These are phyloP conservation scores for Esox niger DNA, from an alignment of 2,113 vertebrate species.

Conservation along the genomic window DNA sequence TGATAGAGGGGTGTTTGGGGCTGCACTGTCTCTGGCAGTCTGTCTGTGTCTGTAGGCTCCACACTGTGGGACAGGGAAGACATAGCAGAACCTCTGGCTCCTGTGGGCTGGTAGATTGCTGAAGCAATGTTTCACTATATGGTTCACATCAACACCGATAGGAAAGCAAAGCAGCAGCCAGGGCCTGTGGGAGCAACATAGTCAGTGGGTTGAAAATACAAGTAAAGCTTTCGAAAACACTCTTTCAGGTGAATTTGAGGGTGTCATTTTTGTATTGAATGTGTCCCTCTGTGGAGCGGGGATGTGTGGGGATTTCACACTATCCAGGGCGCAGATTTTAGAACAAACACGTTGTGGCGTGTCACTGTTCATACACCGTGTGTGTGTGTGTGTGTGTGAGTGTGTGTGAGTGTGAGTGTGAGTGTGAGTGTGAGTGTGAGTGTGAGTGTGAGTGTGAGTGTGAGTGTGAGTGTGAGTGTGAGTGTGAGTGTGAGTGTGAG, in stretches of 20 bases:
- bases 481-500: constrained; percentile 52
- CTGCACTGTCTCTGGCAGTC: not conserved
- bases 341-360: constrained; percentile 43
- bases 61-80: no score
- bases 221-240: no score
- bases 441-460: constrained; percentile 52
- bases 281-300: not conserved
- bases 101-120: no score
- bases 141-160: no score
- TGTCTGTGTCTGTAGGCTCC: no score
- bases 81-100: no score
- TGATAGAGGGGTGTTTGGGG: not conserved
- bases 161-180: no score
- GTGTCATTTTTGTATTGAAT: not conserved
- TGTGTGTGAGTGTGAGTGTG: no score
- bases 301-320: not conserved
- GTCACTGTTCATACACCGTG: constrained; percentile 28
- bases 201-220: no score
- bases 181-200: no score
- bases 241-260: not conserved
- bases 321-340: constrained; percentile 17
- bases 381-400: constrained; percentile 35
- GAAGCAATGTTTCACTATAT: no score
- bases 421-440: constrained; percentile 22
- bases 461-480: constrained; percentile 51